Evolutionary conservation across 2,888 invertebrate species (phyloP).

Genomic region (Chironomus tentans): DNA sequence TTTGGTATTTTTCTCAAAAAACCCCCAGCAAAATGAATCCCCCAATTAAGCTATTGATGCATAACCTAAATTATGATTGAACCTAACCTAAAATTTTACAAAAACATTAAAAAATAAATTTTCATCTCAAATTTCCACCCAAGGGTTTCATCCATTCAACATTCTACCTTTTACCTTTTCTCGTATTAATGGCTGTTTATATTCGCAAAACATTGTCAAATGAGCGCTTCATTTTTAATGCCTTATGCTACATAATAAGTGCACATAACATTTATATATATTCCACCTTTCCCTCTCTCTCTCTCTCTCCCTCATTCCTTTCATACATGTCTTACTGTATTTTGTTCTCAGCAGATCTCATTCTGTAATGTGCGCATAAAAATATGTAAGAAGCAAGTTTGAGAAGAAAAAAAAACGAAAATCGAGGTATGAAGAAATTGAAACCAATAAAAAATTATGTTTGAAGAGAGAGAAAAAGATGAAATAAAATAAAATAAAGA

Average conservation of each 20-base stretch:
- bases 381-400: background rate
- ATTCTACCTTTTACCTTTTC: background rate
- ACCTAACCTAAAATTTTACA: too few relatives aligned
- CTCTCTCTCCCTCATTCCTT: background rate
- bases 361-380: background rate
- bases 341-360: background rate
- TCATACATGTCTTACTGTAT: background rate
- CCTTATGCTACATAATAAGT: conserved; percentile 9
- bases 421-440: conserved; percentile 1
- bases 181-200: background rate
- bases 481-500: background rate
- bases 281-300: background rate
- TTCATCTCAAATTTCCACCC: too few relatives aligned
- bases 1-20: too few relatives aligned
- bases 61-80: too few relatives aligned
- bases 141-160: too few relatives aligned
- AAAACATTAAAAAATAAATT: too few relatives aligned
- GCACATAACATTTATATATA: conserved; percentile 18
- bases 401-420: too few relatives aligned
- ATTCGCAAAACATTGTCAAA: background rate
- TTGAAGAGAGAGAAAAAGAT: background rate
- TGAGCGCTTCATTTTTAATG: background rate
- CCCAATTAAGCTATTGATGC: too few relatives aligned
- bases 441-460: conserved; percentile 25
- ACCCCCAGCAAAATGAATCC: too few relatives aligned